Percentiles rank a stretch among this genome's conserved stretches.
phyloP scores from a whole-genome alignment of 2,797 vertebrate species.

The Mallotus villosus region DNA sequence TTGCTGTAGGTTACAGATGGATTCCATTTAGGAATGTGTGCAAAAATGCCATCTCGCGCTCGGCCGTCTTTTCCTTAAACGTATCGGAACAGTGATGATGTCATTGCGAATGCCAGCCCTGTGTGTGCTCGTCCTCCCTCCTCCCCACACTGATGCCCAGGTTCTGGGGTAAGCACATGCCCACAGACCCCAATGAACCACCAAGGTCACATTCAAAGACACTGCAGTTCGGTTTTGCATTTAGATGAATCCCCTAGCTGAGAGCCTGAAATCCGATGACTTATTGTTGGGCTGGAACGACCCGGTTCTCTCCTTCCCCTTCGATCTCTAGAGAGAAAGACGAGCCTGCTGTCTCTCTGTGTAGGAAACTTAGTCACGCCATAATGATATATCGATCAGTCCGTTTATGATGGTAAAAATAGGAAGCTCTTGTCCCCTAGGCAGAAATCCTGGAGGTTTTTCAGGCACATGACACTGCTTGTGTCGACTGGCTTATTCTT shows the following conservation, averaged over 20 bases:
- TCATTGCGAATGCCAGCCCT: constrained; percentile 15
- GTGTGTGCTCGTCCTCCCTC: neutral
- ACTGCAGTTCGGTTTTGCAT: constrained; percentile 29
- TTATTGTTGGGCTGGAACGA: neutral
- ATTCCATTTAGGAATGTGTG: constrained; percentile 1
- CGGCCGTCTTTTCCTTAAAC: neutral
- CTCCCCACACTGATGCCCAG: neutral
- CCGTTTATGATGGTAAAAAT: neutral
- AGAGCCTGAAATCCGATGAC: constrained; percentile 14
- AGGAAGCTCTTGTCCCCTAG: neutral
- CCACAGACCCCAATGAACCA: constrained; percentile 27
- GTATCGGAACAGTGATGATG: neutral
- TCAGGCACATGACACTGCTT: neutral
- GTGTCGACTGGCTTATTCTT: too few species aligned
- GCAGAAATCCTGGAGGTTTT: neutral
- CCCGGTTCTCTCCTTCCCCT: neutral
- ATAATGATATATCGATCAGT: constrained; percentile 15
- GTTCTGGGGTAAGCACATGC: neutral
- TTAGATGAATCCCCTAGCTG: constrained; percentile 29
- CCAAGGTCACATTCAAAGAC: constrained; percentile 32
- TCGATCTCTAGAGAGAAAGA: constrained; percentile 11
- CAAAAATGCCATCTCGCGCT: constrained; percentile 10
- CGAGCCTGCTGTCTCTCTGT: constrained; percentile 9
- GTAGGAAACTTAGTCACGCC: neutral
- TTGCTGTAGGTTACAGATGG: constrained; percentile 34